phyloP scores from a whole-genome alignment of 2,888 invertebrate species.

The Ellobium chinense region DNA sequence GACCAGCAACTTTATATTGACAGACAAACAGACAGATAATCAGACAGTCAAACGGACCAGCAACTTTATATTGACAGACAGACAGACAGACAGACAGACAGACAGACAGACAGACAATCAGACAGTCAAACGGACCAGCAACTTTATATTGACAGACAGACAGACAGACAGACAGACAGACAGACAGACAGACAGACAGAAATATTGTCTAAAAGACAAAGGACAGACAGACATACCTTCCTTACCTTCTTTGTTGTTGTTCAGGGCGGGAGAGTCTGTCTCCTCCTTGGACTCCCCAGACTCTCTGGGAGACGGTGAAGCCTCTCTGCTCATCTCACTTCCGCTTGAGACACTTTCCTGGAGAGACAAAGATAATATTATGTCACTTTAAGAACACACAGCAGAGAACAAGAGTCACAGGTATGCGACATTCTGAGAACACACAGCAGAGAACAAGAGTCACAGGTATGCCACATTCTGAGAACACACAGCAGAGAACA shows the following conservation, averaged over 20 bases:
- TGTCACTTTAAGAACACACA: too few species aligned
- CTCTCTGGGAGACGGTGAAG: constrained; percentile 58
- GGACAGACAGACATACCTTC: background rate
- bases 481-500: too few species aligned
- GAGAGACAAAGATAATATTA: constrained; percentile 28
- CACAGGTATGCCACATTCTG: too few species aligned
- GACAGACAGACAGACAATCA: background rate
- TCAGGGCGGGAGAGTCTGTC: background rate
- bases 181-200: background rate
- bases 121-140: background rate
- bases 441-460: too few species aligned
- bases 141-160: background rate
- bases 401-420: too few species aligned
- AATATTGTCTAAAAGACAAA: too few species aligned
- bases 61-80: background rate
- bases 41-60: too few species aligned
- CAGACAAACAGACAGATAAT: too few species aligned
- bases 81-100: background rate
- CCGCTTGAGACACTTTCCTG: constrained; percentile 75
- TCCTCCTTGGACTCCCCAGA: background rate
- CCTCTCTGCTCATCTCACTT: constrained; percentile 69
- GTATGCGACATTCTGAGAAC: too few species aligned
- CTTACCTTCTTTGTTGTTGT: background rate
- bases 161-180: background rate
- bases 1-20: too few species aligned